Evolutionary conservation across 2,113 vertebrate genomes (phyloP).

Genomic region (Bufo gargarizans): DNA sequence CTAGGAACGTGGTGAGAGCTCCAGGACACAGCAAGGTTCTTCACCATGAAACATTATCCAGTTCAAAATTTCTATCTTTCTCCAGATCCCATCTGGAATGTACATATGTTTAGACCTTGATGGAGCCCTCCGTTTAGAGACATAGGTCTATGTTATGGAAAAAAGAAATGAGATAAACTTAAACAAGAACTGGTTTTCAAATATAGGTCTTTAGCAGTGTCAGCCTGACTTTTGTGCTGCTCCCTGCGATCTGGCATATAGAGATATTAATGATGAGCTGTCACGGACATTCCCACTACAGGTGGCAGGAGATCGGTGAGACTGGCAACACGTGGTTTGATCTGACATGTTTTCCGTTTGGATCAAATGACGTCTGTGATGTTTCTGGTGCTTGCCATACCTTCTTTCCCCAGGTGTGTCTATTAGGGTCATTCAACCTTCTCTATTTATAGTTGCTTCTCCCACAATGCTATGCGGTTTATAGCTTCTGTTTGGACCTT

Average conservation of each 20-base stretch:
- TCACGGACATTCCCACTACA: too few species aligned
- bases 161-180: conserved; percentile 64
- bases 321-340: too few species aligned
- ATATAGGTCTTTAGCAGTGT: conserved; percentile 60
- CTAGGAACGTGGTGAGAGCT: conserved; percentile 54
- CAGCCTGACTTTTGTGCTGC: conserved; percentile 58
- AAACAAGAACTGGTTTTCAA: conserved; percentile 56
- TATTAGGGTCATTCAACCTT: too few species aligned
- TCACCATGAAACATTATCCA: conserved; percentile 41
- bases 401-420: too few species aligned
- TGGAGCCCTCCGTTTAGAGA: conserved; percentile 58
- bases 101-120: conserved; percentile 53
- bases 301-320: too few species aligned
- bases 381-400: too few species aligned
- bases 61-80: neutral
- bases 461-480: too few species aligned
- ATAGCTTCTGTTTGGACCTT: too few species aligned
- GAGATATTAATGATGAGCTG: too few species aligned
- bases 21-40: conserved; percentile 48
- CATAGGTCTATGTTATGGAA: conserved; percentile 16
- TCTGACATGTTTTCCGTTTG: too few species aligned
- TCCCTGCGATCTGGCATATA: conserved; percentile 44
- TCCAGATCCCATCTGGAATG: neutral
- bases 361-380: too few species aligned
- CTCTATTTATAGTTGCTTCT: too few species aligned